phyloP scores from a whole-genome alignment of 2,113 vertebrate species.

The Nothobranchius furzeri region DNA sequence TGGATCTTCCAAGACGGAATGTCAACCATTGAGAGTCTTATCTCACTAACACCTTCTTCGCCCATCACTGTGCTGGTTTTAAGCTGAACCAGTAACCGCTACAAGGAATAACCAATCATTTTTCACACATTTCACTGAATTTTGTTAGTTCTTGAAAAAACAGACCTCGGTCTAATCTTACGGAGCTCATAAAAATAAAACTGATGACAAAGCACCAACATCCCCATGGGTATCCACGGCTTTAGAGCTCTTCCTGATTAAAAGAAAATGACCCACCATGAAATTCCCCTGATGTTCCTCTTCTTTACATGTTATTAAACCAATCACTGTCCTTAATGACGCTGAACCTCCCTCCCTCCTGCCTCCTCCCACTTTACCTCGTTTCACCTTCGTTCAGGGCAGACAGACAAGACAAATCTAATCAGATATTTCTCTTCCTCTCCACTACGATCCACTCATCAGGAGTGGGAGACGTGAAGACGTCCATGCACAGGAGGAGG shows the following conservation, averaged over 20 bases:
- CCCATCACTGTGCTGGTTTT: too few species aligned
- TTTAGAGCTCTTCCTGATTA: slow-evolving; percentile 50
- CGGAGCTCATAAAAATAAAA: slow-evolving; percentile 32
- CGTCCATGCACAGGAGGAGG: slow-evolving; percentile 13
- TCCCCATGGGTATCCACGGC: slow-evolving; percentile 23
- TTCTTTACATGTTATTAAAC: slow-evolving; percentile 57
- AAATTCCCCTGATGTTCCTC: slow-evolving; percentile 51
- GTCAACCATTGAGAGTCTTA: too few species aligned
- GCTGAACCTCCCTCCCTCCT: slow-evolving; percentile 32
- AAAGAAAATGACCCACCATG: slow-evolving; percentile 61
- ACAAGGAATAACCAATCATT: too few species aligned
- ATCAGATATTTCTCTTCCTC: slow-evolving; percentile 67
- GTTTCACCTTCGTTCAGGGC: slow-evolving; percentile 57
- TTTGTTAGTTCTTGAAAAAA: background rate
- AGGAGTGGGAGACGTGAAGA: slow-evolving; percentile 50
- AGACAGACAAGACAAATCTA: slow-evolving; percentile 66
- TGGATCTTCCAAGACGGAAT: too few species aligned
- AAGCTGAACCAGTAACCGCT: too few species aligned
- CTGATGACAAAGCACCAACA: slow-evolving; percentile 44
- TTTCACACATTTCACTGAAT: too few species aligned
- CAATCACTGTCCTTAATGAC: slow-evolving; percentile 67
- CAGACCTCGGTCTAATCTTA: slow-evolving; percentile 10
- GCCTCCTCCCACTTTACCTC: slow-evolving; percentile 47
- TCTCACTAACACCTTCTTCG: too few species aligned
- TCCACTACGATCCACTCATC: slow-evolving; percentile 60